Base-by-base conservation (phyloP, 1,140 invertebrate species). In the Thaumetopoea pityocampa region DNA sequence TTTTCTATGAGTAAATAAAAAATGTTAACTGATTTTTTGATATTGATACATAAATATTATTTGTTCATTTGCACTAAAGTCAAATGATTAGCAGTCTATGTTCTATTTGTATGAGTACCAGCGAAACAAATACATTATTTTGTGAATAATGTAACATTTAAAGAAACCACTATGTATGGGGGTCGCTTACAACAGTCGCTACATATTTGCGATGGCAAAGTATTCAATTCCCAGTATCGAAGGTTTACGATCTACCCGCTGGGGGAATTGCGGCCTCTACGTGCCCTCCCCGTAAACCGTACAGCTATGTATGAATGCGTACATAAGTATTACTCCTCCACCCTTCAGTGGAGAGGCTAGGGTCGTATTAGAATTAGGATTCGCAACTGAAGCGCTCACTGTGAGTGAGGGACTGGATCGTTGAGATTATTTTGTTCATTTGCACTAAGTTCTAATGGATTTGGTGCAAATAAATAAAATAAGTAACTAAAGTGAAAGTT, bases 151-250 rank as follows among this genome's bases (percentile, higher is more conserved):
- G n/a, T n/a, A n/a, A n/a, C n/a, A n/a, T n/a, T n/a, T n/a, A n/a
- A n/a, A n/a, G n/a, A n/a, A n/a, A n/a, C 24, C 27, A 9, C 33
- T 10, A 12, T 28, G 52, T 52, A 46, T 61, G 60, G 41, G 54
- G 56, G 58, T 58, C 55, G 52, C 52, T 35, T 28, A 42, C 50
- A 54, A 45, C 33, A 45, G 51, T 28, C 36, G 50, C 52, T 64
- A 61, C 54, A 60, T 65, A 66, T 64, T 67, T 49, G 47, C 58
- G 51, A 50, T 50, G 44, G 56, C 47, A 35, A 37, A 56, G 64
- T 60, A 67, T 76, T 74, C 67, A 76, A 79, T 77, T 66, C 67
- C 65, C 41, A 64, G 67, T 74, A 76, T 77, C 74, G 66, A 52
- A 71, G 71, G 67, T 69, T 74, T 72, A 70, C 65, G 63, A 77